These are phyloP conservation scores for Petromus typicus DNA, from an alignment of 2,113 vertebrate genomes.

Conservation along the genomic window DNA sequence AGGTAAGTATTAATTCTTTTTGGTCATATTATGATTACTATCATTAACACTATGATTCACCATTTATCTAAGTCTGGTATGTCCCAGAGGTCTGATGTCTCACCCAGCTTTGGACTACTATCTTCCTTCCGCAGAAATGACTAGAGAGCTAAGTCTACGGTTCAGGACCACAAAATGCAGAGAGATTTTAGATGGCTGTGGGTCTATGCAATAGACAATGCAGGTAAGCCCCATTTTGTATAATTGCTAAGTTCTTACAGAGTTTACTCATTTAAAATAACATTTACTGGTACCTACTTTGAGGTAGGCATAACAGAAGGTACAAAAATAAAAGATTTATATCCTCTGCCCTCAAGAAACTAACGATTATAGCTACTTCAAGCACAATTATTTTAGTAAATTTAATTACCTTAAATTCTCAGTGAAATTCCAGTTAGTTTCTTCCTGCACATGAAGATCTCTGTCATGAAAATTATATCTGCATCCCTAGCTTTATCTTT, in stretches of 20 bases:
- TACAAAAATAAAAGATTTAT: constrained; percentile 63
- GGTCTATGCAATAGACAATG: constrained; percentile 43
- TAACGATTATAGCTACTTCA: constrained; percentile 19
- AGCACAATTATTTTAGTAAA: constrained; percentile 55
- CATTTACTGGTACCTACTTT: constrained; percentile 27
- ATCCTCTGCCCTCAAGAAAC: not conserved
- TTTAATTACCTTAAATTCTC: constrained; percentile 55
- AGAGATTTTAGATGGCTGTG: constrained; percentile 50
- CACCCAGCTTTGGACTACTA: constrained; percentile 53
- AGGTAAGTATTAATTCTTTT: constrained; percentile 10
- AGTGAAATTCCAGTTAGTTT: not conserved
- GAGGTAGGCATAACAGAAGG: constrained; percentile 24
- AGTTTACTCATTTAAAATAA: constrained; percentile 52
- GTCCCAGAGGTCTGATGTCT: constrained; percentile 46
- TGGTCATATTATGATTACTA: constrained; percentile 35
- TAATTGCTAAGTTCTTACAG: constrained; percentile 29
- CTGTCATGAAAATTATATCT: constrained; percentile 48
- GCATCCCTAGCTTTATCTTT: constrained; percentile 4
- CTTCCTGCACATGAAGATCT: constrained; percentile 44
- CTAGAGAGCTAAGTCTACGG: constrained; percentile 28
- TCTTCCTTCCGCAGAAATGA: constrained; percentile 60
- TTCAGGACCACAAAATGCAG: constrained; percentile 34
- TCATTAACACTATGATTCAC: constrained; percentile 42
- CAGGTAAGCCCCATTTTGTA: constrained; percentile 38
- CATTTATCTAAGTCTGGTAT: constrained; percentile 53